Percentiles rank a stretch among this genome's conserved stretches.
These are phyloP conservation scores for Drosophila seguyi DNA, from an alignment of 1,140 invertebrate species.

Conservation along the genomic window DNA sequence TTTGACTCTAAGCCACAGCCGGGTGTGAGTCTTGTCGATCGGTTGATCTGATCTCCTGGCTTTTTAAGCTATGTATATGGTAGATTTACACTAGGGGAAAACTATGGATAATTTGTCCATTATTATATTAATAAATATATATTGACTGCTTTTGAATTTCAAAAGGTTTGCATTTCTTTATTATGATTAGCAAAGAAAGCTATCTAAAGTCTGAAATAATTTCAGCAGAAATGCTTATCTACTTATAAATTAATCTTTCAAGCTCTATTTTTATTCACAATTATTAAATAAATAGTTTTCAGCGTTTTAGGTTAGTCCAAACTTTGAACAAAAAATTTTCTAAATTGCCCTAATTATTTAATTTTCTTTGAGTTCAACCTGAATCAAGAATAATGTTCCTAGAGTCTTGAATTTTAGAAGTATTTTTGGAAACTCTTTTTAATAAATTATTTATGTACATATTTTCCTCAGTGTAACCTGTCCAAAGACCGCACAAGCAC, in stretches of 20 bases:
- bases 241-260: too few relatives aligned
- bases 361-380: neutral
- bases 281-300: too few relatives aligned
- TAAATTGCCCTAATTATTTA: too few relatives aligned
- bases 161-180: neutral
- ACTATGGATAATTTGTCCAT: neutral
- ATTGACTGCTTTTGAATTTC: neutral
- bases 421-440: neutral
- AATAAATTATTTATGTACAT: too few relatives aligned
- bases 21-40: constrained; percentile 52
- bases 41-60: constrained; percentile 15
- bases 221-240: too few relatives aligned
- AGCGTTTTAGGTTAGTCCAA: too few relatives aligned
- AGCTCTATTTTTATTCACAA: too few relatives aligned
- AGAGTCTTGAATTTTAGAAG: neutral
- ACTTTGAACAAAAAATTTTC: too few relatives aligned
- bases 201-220: too few relatives aligned
- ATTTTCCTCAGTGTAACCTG: constrained; percentile 7
- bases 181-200: neutral
- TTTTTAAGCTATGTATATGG: neutral
- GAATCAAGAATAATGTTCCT: neutral
- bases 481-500: constrained; percentile 40
- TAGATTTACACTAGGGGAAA: neutral
- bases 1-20: constrained; percentile 74
- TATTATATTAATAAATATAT: neutral